phyloP scores from a whole-genome alignment of 1,140 invertebrate species.

The Ceratoteleas bidentatus region DNA sequence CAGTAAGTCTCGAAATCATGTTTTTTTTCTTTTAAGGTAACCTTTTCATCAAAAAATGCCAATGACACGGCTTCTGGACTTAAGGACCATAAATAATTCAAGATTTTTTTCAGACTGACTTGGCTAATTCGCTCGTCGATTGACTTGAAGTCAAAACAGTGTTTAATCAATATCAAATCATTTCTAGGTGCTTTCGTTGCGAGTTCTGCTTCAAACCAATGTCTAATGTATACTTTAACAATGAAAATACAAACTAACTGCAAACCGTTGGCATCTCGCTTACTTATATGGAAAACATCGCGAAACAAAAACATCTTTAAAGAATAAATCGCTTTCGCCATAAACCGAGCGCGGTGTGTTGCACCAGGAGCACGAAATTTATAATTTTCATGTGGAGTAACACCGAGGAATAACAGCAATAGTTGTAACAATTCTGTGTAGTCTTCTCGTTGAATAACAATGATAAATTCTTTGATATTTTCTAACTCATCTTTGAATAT shows the following conservation, averaged over 20 bases:
- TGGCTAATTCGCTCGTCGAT: constrained; percentile 3
- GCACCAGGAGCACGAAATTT: neutral
- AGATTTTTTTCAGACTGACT: constrained; percentile 2
- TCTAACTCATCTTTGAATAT: constrained; percentile 7
- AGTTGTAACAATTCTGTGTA: constrained; percentile 8
- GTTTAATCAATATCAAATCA: constrained; percentile 12
- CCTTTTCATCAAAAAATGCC: constrained; percentile 12
- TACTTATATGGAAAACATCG: constrained; percentile 2
- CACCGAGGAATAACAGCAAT: constrained; percentile 4
- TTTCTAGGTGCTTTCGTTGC: constrained; percentile 4
- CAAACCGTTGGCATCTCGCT: neutral
- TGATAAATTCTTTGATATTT: constrained; percentile 6
- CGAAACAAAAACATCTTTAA: constrained; percentile 17
- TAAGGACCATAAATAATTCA: constrained; percentile 18
- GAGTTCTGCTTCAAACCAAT: constrained; percentile 4
- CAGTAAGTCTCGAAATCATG: constrained; percentile 6
- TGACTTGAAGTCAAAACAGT: constrained; percentile 9
- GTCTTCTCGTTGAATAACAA: constrained; percentile 12
- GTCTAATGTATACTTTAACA: constrained; percentile 7
- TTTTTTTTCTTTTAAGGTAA: constrained; percentile 9
- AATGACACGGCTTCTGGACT: constrained; percentile 4
- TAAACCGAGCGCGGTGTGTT: constrained; percentile 3
- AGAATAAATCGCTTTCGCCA: constrained; percentile 11
- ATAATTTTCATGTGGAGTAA: neutral
- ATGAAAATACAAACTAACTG: constrained; percentile 11